phyloP scores from a whole-genome alignment of 1,140 invertebrate genomes.

The Vanessa tameamea region DNA sequence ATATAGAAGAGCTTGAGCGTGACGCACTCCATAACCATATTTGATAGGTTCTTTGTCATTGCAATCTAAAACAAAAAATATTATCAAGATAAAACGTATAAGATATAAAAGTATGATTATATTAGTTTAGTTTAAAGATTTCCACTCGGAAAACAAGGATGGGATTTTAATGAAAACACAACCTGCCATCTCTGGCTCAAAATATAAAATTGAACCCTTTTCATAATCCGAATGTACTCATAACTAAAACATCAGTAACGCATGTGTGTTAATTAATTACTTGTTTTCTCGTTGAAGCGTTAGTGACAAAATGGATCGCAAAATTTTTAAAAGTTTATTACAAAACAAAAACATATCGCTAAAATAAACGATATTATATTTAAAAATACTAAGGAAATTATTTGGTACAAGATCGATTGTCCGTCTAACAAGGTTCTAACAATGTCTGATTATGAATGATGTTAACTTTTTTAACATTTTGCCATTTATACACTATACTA shows the following conservation, averaged over 20 bases:
- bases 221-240: not conserved
- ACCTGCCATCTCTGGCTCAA: not conserved
- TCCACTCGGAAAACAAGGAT: not conserved
- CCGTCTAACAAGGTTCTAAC: too few species aligned
- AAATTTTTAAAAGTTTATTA: too few species aligned
- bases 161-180: not conserved
- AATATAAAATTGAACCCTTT: not conserved
- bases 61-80: conserved; percentile 10
- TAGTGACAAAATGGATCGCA: not conserved
- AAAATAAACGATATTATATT: too few species aligned
- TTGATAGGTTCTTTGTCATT: conserved; percentile 7
- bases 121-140: not conserved
- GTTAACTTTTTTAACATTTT: not conserved
- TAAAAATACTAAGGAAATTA: too few species aligned
- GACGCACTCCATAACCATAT: conserved; percentile 82
- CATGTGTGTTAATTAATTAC: too few species aligned
- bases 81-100: not conserved
- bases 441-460: not conserved
- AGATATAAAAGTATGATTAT: not conserved
- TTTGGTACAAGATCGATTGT: too few species aligned
- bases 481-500: not conserved
- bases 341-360: too few species aligned
- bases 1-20: conserved; percentile 83
- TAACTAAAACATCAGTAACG: not conserved
- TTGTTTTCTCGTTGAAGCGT: too few species aligned